Base-by-base conservation (phyloP, 1,140 invertebrate genomes). In the Lepidurus packardi region DNA sequence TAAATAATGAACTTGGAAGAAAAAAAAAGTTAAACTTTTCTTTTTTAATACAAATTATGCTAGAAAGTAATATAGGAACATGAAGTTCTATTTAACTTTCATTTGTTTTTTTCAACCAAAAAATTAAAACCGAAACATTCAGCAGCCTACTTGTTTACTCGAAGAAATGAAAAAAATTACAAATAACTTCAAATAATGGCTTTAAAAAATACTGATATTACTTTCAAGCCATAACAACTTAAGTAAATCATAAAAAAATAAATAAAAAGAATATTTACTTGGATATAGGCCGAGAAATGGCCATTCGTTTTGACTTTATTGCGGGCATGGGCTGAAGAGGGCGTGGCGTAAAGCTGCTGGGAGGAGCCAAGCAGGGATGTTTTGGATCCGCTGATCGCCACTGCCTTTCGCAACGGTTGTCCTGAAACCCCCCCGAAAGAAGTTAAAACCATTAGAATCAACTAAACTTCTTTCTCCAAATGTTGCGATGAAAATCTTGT, bases 251-350 rank as follows among this genome's bases (percentile, higher is more conserved):
- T 34, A 34, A 34, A 2, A 34, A 34, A 34, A 0, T 0, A 34
- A 34, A 4, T 4, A 34, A 34, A 34, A 4, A 34, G 1, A 34
- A 47, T 47, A 1, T 79, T 82, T 80, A 88, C 87, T 82, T 89
- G 88, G 86, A 89, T 89, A 79, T 86, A 87, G 41, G 87, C 83
- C 8, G 88, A 88, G 81, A 89, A 89, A 82, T 90, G 88, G 25
- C 89, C 89, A 82, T 90, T 90, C n/a, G 89, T 90, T 83, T 89
- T 90, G 75, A 90, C 85, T 83, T 88, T 88, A 42, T 87, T 85
- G 76, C 89, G 83, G 42, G 44, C 73, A 41, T 73, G 24, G 41
- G 76, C 34, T 34, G 76, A 65, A 5, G 43, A 34, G 44, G 76
- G 47, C 75, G 75, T 41, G 43, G 77, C 24, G 44, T 73, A 73